Base-by-base conservation (phyloP, 2,113 vertebrate genomes). In the Pithys albifrons region DNA sequence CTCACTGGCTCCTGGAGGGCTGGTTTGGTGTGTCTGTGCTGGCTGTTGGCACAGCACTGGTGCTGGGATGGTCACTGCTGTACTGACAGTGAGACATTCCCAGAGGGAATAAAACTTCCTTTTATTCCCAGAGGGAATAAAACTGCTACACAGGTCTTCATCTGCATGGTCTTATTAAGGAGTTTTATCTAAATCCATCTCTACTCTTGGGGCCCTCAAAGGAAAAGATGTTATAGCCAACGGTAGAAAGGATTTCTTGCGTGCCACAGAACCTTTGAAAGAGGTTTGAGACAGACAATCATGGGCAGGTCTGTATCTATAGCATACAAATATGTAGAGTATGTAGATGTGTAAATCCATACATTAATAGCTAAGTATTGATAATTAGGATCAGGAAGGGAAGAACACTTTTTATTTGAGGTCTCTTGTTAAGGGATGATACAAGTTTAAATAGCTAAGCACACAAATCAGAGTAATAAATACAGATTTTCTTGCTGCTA, bases 151-250 rank as follows among this genome's bases (percentile, higher is more conserved):
- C 49, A 79, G 35, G 33, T 81, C 85, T 88, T 93, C 33, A 2
- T 79, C 90, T 94, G 79, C 93, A 91, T 93, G 95, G 93, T 95
- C 93, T 75, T 95, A 67, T 88, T 96, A 96, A 90, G 80, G 76
- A 94, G 27, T 95, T 91, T 92, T 94, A 84, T 92, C 88, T 93
- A 93, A 94, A 95, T 84, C 55, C 83, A 4, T 70, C 48, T 88
- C 85, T 84, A 20, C 88, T 90, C 93, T 81, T 92, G 91, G 65
- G 85, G 61, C 65, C 77, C 93, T 91, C 79, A 86, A 84, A 93
- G 88, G 74, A 77, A 88, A 91, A 69, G 71, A 65, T 55, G 48
- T 93, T 76, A 74, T 91, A 95, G 95, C 90, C 90, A 94, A 91
- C 4, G 57, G 91, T 95, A 54, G 95, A 82, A 92, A 64, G 77